phyloP scores from a whole-genome alignment of 2,888 invertebrate species.

The Mythimna vitellina region DNA sequence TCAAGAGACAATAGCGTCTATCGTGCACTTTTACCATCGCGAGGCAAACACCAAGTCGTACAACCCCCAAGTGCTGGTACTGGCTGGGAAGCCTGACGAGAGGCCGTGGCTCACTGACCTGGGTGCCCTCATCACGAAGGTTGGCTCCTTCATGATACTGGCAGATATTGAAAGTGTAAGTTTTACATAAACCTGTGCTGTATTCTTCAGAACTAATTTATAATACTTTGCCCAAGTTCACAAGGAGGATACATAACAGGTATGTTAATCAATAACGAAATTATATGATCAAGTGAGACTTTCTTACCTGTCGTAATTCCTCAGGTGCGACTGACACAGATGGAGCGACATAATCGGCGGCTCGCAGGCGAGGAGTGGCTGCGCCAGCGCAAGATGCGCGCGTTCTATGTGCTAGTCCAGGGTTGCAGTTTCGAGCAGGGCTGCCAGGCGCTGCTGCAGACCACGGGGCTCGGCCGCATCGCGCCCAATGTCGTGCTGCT shows the following conservation, averaged over 20 bases:
- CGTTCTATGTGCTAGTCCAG: slow-evolving; percentile 96
- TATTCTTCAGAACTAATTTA: background rate
- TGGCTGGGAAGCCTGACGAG: slow-evolving; percentile 95
- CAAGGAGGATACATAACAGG: background rate
- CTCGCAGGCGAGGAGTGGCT: slow-evolving; percentile 93
- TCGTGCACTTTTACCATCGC: slow-evolving; percentile 90
- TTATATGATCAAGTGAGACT: background rate
- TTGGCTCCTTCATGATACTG: slow-evolving; percentile 96
- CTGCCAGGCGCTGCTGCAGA: slow-evolving; percentile 95
- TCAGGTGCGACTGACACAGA: slow-evolving; percentile 30
- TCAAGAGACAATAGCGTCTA: slow-evolving; percentile 60
- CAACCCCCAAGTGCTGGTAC: slow-evolving; percentile 96
- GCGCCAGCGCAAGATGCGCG: slow-evolving; percentile 94
- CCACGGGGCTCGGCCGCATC: slow-evolving; percentile 96
- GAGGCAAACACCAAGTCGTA: slow-evolving; percentile 98
- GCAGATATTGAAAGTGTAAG: slow-evolving; percentile 95
- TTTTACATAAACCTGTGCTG: background rate
- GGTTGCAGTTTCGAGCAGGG: slow-evolving; percentile 93
- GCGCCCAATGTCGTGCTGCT: slow-evolving; percentile 96
- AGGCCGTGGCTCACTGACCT: slow-evolving; percentile 97
- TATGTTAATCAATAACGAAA: background rate
- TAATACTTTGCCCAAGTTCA: background rate
- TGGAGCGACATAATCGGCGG: slow-evolving; percentile 37
- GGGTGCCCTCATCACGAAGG: slow-evolving; percentile 96
- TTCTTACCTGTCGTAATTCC: background rate